Evolutionary conservation across 2,113 vertebrate genomes (phyloP), one percentile per base, ranked within the genome.

Genomic region (Dunckerocampus dactyliophorus): DNA sequence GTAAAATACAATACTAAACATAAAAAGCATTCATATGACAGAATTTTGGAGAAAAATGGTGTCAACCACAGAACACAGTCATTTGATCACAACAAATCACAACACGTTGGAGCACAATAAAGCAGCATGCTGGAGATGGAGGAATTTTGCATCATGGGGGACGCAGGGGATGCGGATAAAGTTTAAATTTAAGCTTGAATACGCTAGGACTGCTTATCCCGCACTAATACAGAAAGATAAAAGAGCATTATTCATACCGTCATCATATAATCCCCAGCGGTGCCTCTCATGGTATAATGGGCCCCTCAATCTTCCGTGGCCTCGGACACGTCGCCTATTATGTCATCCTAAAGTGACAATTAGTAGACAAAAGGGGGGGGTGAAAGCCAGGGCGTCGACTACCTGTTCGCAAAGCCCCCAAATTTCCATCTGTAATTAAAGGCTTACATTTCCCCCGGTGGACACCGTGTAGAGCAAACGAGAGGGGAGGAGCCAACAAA

Each of bases 381-480:
- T 76, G 53, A 85, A 82, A 81, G 63, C 11, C 12, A 77, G 76
- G 81, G 71, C 63, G 73, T 67, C 43, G 42, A 79, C 71, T 85
- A 87, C 84, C 87, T 87, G 84, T 77, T 87, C 79, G 69, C 80
- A 82, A 82, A 87, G 77, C 79, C 63, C 59, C 20, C 80, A 59
- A 83, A 14, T 86, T 83, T 81, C 77, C 76, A 74, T 57, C 67
- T 19, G 75, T 87, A 87, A 88, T 88, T 87, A 88, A 87, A 84
- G 73, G 79, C 77, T 85, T 76, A 70, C 69, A 71, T 85, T 80
- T 79, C 76, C 77, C 77, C 67, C 72, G 34, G 69, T 71, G 76
- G 72, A 81, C 21, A 58, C 68, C 69, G 58, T 14, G 39, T 24
- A 19, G 80, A 81, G 84, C 66, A 82, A 84, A 81, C 6, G 56